Base-by-base conservation (phyloP, 64 coral and sea anemone genomes). In the Trachythela sp. region DNA sequence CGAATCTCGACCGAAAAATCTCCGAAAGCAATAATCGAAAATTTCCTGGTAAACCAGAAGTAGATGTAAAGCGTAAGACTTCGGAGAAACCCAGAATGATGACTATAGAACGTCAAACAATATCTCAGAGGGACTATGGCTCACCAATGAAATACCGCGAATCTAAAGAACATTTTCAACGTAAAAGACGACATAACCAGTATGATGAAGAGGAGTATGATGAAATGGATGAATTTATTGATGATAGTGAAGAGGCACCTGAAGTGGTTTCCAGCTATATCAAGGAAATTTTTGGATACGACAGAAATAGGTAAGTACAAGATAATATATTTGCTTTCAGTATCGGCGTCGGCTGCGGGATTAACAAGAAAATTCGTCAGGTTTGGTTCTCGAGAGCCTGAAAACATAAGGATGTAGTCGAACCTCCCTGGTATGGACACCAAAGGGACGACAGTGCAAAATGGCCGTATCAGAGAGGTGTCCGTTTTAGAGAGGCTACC, bases 241-340 rank as follows among this genome's bases (percentile, higher is more conserved):
- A 80, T 80, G 75, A 80, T 39, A 39, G 33, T 18, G 75, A 80
- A 8, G 75, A 80, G 18, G 37, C 33, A 2, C 33, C 33, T 14
- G 33, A 35, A 18, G 1, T 9, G 0, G 9, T 80, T 80, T 80
- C 75, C 20, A 36, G 75, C 35, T 80, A 80, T 18, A 80, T 80
- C 32, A 80, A 80, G 30, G 75, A 80, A 29, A 80, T 80, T 39
- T 80, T 80, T 38, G 75, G 75, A 37, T 80, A 80, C 37, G 75
- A 80, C 75, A 35, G 34, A 13, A 80, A 80, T 36, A 80, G 20
- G 75, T 80, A 80, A 80, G 75, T 80, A 30, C 26, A 1, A n/a
- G n/a, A n/a, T n/a, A n/a, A n/a, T n/a, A n/a, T n/a, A n/a, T 45
- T 45, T 45, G 4, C 11, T 45, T 11, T 45, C 42, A 45, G 42